Evolutionary conservation across 1,140 invertebrate species (phyloP).

Genomic region (Calephelis nemesis): DNA sequence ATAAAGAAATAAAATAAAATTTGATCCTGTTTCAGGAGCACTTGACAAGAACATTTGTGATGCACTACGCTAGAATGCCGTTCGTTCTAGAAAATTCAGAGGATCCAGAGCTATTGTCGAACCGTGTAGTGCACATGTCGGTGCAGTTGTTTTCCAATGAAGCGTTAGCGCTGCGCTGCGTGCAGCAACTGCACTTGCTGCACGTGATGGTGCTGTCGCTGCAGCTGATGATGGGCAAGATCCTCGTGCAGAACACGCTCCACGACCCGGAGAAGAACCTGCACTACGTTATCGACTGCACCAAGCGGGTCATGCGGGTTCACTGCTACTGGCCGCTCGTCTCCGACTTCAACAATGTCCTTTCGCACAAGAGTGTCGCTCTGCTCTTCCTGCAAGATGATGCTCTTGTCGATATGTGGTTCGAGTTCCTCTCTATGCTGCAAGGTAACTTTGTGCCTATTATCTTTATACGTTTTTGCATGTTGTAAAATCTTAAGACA

Average conservation of each 20-base stretch:
- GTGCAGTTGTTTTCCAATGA: slow-evolving; percentile 98
- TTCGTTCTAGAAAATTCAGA: slow-evolving; percentile 91
- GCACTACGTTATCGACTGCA: slow-evolving; percentile 96
- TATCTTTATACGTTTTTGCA: no score
- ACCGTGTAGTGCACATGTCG: slow-evolving; percentile 97
- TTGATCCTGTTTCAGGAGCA: slow-evolving; percentile 83
- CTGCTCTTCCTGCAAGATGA: slow-evolving; percentile 93
- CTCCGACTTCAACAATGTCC: slow-evolving; percentile 97
- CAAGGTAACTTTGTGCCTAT: slow-evolving; percentile 84
- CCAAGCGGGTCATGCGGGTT: slow-evolving; percentile 94
- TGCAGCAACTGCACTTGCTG: slow-evolving; percentile 92
- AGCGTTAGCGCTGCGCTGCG: slow-evolving; percentile 92
- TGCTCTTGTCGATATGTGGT: slow-evolving; percentile 95
- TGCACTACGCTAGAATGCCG: slow-evolving; percentile 96
- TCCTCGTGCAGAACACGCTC: slow-evolving; percentile 91
- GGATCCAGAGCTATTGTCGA: slow-evolving; percentile 94
- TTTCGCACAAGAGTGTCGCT: slow-evolving; percentile 94
- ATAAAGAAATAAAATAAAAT: no score
- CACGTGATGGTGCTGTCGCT: slow-evolving; percentile 97
- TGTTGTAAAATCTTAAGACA: no score
- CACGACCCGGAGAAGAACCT: slow-evolving; percentile 90
- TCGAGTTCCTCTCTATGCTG: slow-evolving; percentile 94
- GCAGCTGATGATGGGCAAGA: slow-evolving; percentile 95
- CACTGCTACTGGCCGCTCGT: slow-evolving; percentile 99
- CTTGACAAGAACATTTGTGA: slow-evolving; percentile 95